Evolutionary conservation across 2,113 vertebrate species (phyloP), one percentile per base, ranked within the genome.

Genomic region (Atrichornis clamosus): DNA sequence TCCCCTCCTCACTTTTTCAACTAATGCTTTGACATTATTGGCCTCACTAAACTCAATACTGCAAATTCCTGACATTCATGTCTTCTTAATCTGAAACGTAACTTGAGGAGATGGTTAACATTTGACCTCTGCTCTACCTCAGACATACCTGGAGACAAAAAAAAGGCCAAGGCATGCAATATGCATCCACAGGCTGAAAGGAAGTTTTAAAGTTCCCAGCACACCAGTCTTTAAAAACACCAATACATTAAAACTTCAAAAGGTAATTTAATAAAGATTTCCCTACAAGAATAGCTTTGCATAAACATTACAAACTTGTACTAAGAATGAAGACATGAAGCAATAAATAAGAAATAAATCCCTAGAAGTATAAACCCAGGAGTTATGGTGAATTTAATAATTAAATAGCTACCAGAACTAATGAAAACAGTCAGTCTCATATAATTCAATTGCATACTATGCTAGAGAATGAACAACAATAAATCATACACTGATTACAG

Each of bases 21-120:
- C 94, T 84, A 95, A 87, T 92, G 90, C 89, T 91, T 80, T 95
- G 89, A 97, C 96, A 96, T 92, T 88, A 90, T 79, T 90, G 83
- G 91, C 91, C 94, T 95, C 94, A 92, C 89, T 95, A 89, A 96
- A 95, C 93, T 70, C 70, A 95, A 88, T 90, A 58, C 93, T 96
- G 93, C 92, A 95, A 95, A 97, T 96, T 97, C 96, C 94, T 96
- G 68, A 92, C 91, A 96, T 96, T 97, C 94, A 96, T 83, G 89
- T 94, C 95, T 30, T 93, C 84, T 80, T 97, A 97, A 97, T 97
- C 95, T 96, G 94, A 89, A 96, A 88, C 1, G 88, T 91, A 97
- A 97, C 87, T 96, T 92, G 95, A 97, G 96, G 78, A 97, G 89
- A 76, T 95, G 90, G 95, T 94, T 96, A 96, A 95, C 95, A 95